These are phyloP conservation scores for Parnassius glacialis DNA, from an alignment of 2,888 invertebrate species.

Conservation along the genomic window DNA sequence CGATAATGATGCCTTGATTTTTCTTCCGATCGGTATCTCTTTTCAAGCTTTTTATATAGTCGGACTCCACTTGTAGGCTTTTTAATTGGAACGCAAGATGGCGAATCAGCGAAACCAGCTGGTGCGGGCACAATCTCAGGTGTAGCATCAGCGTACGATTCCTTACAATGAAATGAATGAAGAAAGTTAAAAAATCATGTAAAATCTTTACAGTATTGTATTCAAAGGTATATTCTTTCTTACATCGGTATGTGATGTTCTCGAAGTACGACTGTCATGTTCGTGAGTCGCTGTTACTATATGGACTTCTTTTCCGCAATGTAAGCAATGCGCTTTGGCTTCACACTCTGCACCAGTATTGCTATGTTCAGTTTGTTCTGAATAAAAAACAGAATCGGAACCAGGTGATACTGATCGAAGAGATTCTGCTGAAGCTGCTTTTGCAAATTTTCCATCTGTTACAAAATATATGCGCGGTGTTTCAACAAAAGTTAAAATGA, in stretches of 20 bases:
- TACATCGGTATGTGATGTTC: conserved; percentile 73
- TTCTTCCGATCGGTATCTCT: conserved; percentile 89
- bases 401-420: conserved; percentile 94
- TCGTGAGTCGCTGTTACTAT: conserved; percentile 78
- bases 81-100: conserved; percentile 70
- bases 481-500: too few species aligned
- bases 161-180: conserved; percentile 44
- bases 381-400: conserved; percentile 94
- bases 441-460: conserved; percentile 78
- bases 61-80: conserved; percentile 74
- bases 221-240: conserved; percentile 33
- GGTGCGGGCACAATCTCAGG: conserved; percentile 92
- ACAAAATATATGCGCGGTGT: background rate
- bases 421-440: conserved; percentile 93
- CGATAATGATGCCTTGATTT: conserved; percentile 84
- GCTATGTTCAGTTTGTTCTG: conserved; percentile 85
- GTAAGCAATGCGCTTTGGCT: conserved; percentile 86
- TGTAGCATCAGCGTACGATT: conserved; percentile 75
- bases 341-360: conserved; percentile 77
- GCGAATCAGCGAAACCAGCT: conserved; percentile 93
- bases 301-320: conserved; percentile 91
- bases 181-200: background rate
- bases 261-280: conserved; percentile 65
- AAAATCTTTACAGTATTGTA: background rate
- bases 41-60: conserved; percentile 89